Conservation (phyloP, 2,113 vertebrate genomes). For the Panthera uncia region DNA sequence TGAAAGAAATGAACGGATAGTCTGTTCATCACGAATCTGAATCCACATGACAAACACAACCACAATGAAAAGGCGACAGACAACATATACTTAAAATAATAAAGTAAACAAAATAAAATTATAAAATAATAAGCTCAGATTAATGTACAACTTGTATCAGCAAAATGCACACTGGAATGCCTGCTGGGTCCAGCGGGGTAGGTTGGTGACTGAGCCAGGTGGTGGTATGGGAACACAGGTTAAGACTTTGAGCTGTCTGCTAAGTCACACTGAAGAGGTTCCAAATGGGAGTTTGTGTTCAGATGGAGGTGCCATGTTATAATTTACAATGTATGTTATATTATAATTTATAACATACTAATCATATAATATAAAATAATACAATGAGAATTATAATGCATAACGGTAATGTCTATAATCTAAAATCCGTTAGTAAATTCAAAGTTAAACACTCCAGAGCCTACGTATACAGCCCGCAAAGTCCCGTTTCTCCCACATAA, state of each 20-base stretch:
- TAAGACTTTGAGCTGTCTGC: not conserved
- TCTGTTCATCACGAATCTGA: not conserved
- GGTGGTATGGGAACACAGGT: no score
- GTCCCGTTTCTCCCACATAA: not conserved
- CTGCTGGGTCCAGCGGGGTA: not conserved
- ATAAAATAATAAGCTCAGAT: no score
- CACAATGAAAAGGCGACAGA: not conserved
- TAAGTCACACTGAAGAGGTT: not conserved
- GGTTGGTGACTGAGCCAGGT: not conserved
- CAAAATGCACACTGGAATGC: no score
- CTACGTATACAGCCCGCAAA: not conserved
- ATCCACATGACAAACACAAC: not conserved
- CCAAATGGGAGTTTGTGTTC: not conserved
- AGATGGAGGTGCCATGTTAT: not conserved
- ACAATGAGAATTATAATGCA: not conserved
- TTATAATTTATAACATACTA: no score
- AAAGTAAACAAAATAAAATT: not conserved
- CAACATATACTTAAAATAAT: no score
- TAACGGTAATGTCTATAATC: not conserved
- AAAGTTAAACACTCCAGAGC: not conserved
- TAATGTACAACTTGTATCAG: not conserved
- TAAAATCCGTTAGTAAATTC: not conserved
- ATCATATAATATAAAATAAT: not conserved
- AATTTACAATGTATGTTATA: not conserved
- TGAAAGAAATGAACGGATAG: not conserved